Base-by-base conservation (phyloP, 2,113 vertebrate genomes). In the Macheiramphus alcinus region DNA sequence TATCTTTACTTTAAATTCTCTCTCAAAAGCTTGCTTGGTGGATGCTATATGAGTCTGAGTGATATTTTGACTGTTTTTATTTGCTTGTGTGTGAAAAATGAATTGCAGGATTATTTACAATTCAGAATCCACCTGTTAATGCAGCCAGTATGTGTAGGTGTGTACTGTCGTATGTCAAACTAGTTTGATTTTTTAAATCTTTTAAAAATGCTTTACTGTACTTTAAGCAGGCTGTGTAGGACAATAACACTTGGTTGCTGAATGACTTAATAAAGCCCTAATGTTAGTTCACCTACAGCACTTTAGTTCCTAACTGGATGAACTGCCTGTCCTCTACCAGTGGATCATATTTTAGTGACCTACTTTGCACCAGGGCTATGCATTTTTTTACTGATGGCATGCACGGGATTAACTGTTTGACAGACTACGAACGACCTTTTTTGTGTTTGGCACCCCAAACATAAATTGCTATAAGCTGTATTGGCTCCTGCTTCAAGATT, bases 61-160 rank as follows among this genome's bases (percentile, higher is more conserved):
- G 97, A 94, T 97, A 97, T 94, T 98, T 98, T 98, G 96, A 97
- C 94, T 97, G 89, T 92, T 96, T 96, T 96, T 93, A 95, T 96
- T 95, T 97, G 95, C 96, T 95, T 96, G 93, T 56, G 36, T 94
- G 84, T 96, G 96, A 97, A 90, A 95, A 95, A 93, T 82, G 31
- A 95, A 88, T 91, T 79, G 92, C 97, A 97, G 89, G 94, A 93
- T 97, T 95, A 91, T 86, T 87, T 85, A 93, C 94, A 93, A 63
- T 96, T 97, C 93, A 87, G 94, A 97, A 96, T 89, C 94, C 80
- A 97, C 82, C 95, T 96, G 93, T 95, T 97, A 89, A 93, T 96
- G 76, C 95, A 94, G 96, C 97, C 91, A 58, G 84, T 91, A 61
- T 90, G 76, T 90, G 94, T 96, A 87, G 96, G 90, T 95, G 94